Percentiles rank a stretch among this genome's conserved stretches.
Conservation (phyloP, 2,888 invertebrate genomes). For the Dinocampus coccinellae region DNA sequence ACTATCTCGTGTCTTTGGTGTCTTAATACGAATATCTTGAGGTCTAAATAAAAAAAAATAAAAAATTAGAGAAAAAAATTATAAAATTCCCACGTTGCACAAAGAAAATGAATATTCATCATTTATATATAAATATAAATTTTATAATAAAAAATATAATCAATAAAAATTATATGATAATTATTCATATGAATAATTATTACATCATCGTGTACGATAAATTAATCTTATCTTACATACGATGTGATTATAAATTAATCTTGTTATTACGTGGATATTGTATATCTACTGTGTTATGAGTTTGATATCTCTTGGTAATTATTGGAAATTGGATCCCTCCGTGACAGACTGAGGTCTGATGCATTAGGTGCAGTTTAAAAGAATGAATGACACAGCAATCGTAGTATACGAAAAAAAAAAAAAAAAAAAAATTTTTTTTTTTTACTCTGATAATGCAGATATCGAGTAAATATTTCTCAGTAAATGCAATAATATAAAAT, state of each 20-base stretch:
- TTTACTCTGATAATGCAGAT: conserved; percentile 28
- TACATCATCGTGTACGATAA: not conserved
- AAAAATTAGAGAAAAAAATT: too few relatives aligned
- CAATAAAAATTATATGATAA: not conserved
- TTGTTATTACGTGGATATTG: not conserved
- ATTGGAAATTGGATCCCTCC: too few relatives aligned
- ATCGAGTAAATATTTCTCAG: not conserved
- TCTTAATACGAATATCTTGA: not conserved
- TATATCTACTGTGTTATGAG: not conserved
- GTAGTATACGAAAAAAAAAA: not conserved
- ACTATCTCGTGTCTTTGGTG: not conserved
- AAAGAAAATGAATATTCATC: not conserved
- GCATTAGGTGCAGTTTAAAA: too few relatives aligned
- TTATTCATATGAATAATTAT: not conserved
- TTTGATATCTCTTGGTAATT: conserved; percentile 18
- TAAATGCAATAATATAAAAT: not conserved
- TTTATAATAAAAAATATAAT: not conserved
- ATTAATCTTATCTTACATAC: not conserved
- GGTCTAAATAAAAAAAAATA: not conserved
- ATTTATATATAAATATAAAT: not conserved
- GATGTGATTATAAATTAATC: not conserved
- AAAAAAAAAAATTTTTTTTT: not conserved
- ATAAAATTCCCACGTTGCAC: not conserved
- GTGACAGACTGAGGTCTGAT: too few relatives aligned
- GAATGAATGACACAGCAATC: too few relatives aligned